Evolutionary conservation across 2,113 vertebrate species (phyloP).

Genomic region (Ammospiza nelsoni): DNA sequence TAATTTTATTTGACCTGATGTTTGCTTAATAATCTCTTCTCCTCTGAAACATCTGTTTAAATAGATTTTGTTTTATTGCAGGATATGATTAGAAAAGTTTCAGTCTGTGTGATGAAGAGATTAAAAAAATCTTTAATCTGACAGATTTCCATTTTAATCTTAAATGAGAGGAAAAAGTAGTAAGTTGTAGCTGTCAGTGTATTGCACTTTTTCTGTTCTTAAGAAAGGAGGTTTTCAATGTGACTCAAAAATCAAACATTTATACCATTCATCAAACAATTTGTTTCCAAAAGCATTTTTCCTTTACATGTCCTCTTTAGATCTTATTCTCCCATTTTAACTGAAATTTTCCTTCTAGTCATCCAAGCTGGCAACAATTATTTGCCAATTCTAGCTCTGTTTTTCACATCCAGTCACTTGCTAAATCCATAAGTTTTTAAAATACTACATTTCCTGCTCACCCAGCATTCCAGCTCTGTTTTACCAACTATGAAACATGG

Average conservation of each 20-base stretch:
- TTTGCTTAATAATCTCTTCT: slow-evolving; percentile 17
- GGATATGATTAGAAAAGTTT: slow-evolving; percentile 19
- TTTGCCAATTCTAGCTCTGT: not conserved
- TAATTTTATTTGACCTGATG: slow-evolving; percentile 1
- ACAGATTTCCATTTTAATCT: slow-evolving; percentile 30
- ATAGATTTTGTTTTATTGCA: not conserved
- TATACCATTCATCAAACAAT: not conserved
- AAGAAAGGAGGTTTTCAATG: not conserved
- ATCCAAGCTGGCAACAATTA: not conserved
- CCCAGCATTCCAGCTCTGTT: not conserved
- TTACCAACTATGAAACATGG: not conserved
- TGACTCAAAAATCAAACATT: not conserved
- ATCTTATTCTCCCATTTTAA: not conserved
- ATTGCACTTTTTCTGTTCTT: not conserved
- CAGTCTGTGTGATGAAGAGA: not conserved
- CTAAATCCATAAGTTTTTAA: not conserved
- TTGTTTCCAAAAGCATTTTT: not conserved
- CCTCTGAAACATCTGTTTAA: slow-evolving; percentile 25
- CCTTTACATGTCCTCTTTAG: not conserved
- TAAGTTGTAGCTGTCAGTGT: not conserved
- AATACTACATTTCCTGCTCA: not conserved
- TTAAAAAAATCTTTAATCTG: slow-evolving; percentile 39
- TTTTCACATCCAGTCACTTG: not conserved
- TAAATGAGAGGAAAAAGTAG: not conserved
- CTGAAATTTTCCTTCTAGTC: not conserved